Evolutionary conservation across 2,113 vertebrate species (phyloP), one percentile per base, ranked within the genome.

Genomic region (Heliornis fulica): DNA sequence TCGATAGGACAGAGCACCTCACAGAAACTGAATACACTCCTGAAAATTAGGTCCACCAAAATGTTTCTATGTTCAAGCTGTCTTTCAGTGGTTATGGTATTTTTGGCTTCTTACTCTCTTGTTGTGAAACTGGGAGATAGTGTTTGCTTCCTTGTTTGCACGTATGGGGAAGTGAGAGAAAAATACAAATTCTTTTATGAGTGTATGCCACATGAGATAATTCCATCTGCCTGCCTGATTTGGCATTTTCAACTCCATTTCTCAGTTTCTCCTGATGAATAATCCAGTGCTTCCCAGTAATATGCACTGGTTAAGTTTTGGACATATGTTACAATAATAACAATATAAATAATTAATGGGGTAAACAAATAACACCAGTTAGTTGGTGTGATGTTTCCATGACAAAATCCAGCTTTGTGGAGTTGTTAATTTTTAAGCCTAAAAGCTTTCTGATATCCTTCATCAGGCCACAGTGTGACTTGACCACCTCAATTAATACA

Each of bases 321-420:
- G 85, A 80, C 85, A 86, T 61, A 92, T 75, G 76, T 46, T 87
- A 46, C 46, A 75, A 56, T 90, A 83, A 80, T 46, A 94, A 83
- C 22, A 82, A 85, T 86, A 69, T 59, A 91, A 94, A 94, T 91
- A 92, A 89, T 82, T 93, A 82, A 71, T 40, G 43, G 29, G n/a
- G 13, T 83, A 46, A 95, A 78, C 4, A 0, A 92, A 57, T 83
- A 94, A 83, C 0, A 6, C 41, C 56, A 71, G 45, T 86, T 89
- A 71, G 46, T 51, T 92, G 68, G 51, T 77, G 70, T 50, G 91
- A 94, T 19, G 68, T 75, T 94, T 57, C 71, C 51, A 48, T 74
- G 66, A 93, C 71, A 88, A 83, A 88, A 38, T 83, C 43, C n/a
- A 88, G 56, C n/a, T 92, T 83, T 59, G 81, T 23, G 36, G 25